phyloP scores from a whole-genome alignment of 2,113 vertebrate genomes.

The Sylvietta virens region DNA sequence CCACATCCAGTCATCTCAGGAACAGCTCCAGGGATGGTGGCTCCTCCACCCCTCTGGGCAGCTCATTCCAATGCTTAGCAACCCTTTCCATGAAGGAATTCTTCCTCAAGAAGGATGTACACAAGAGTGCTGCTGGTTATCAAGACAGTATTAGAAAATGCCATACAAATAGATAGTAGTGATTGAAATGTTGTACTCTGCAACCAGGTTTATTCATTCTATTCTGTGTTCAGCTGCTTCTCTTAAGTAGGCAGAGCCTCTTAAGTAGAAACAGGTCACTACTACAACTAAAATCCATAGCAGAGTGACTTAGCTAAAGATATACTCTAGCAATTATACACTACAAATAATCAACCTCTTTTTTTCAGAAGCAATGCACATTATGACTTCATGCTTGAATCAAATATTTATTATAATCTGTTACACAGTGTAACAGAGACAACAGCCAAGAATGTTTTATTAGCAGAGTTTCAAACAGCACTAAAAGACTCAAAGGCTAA shows the following conservation, averaged over 20 bases:
- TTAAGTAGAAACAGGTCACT: neutral
- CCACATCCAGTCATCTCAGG: neutral
- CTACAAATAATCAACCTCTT: neutral
- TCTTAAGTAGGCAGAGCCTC: neutral
- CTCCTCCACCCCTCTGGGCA: neutral
- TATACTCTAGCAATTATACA: neutral
- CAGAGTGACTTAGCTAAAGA: neutral
- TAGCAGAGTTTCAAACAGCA: neutral
- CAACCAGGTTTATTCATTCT: neutral
- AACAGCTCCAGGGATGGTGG: neutral
- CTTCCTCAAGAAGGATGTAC: neutral
- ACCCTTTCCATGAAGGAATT: neutral
- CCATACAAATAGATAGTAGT: neutral
- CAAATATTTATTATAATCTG: neutral
- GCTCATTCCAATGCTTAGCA: neutral
- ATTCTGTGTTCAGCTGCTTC: neutral
- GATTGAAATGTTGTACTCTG: neutral
- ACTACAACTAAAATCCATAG: neutral
- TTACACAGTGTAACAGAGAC: neutral
- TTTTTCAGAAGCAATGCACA: neutral
- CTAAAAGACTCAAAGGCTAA: neutral
- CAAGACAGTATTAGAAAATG: neutral
- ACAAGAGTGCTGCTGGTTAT: neutral
- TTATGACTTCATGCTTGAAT: neutral
- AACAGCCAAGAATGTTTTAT: neutral